Evolutionary conservation across 2,797 vertebrate genomes (phyloP).

Genomic region (Odontamblyopus lacepedii): DNA sequence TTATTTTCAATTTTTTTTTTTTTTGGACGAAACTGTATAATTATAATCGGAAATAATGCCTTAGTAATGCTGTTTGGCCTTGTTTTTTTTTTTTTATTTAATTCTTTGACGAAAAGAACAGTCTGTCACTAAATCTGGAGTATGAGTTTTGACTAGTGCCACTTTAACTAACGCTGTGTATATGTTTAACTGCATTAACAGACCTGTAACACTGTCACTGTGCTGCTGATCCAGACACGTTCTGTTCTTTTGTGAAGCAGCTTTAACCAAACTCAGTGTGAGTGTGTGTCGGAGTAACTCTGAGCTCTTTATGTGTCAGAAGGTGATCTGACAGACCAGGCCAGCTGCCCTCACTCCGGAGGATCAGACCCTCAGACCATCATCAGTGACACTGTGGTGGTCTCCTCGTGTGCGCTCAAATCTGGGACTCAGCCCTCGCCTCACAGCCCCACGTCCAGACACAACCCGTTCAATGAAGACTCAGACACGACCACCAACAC

Average conservation of each 20-base stretch:
- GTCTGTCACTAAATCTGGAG: background rate
- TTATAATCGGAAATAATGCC: background rate
- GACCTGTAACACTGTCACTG: constrained; percentile 40
- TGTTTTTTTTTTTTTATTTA: background rate
- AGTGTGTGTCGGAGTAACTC: constrained; percentile 5
- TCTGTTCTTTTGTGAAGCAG: constrained; percentile 30
- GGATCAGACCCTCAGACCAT: constrained; percentile 83
- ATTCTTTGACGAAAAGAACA: too few relatives aligned
- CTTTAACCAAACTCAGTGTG: background rate
- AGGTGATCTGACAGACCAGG: constrained; percentile 91
- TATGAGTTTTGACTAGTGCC: constrained; percentile 38
- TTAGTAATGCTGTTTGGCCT: background rate
- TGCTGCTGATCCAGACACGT: constrained; percentile 37
- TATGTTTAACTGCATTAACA: constrained; percentile 27
- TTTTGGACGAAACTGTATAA: background rate
- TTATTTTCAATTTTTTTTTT: background rate
- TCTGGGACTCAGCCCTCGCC: constrained; percentile 36
- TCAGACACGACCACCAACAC: constrained; percentile 80
- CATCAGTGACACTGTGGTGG: constrained; percentile 63
- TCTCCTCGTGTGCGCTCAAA: constrained; percentile 32
- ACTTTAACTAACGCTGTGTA: constrained; percentile 35
- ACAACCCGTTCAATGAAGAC: constrained; percentile 93
- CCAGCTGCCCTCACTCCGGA: constrained; percentile 85
- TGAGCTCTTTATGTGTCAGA: constrained; percentile 72
- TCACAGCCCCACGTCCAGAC: constrained; percentile 85